Conservation (phyloP, 2,113 vertebrate genomes). For the Hippocampus guttulatus region DNA sequence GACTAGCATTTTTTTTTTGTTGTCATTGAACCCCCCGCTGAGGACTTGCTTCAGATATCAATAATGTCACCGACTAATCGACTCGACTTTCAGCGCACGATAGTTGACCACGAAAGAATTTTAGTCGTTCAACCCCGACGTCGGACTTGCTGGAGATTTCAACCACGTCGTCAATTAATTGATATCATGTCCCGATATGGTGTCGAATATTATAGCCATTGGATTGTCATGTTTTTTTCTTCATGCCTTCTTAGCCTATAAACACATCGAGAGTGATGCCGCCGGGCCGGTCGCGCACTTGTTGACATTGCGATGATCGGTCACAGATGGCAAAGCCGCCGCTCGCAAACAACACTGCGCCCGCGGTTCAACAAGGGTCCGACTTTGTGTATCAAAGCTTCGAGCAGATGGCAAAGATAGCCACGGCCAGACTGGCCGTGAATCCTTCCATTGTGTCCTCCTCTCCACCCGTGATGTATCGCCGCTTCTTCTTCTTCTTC, state of each 20-base stretch:
- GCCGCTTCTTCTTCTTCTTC: constrained; percentile 30
- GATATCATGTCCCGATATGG: neutral
- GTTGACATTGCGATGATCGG: constrained; percentile 53
- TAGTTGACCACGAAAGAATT: too few relatives aligned
- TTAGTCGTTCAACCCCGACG: neutral
- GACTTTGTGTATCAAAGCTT: constrained; percentile 66
- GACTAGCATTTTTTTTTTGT: too few relatives aligned
- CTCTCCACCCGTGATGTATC: constrained; percentile 47
- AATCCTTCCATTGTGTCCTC: constrained; percentile 66
- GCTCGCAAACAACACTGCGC: constrained; percentile 45
- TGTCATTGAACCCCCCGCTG: too few relatives aligned
- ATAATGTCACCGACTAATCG: too few relatives aligned
- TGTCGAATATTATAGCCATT: neutral
- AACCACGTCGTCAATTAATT: neutral
- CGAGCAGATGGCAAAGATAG: constrained; percentile 63
- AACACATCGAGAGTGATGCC: neutral
- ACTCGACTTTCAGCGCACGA: too few relatives aligned
- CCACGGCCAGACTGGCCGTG: constrained; percentile 50
- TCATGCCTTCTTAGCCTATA: neutral
- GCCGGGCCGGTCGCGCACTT: constrained; percentile 18
- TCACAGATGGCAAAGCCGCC: constrained; percentile 38
- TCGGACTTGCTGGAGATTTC: neutral
- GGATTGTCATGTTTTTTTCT: neutral
- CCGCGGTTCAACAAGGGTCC: constrained; percentile 50
- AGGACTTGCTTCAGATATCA: too few relatives aligned